Percentiles rank a stretch among this genome's conserved stretches.
Conservation (phyloP, 2,888 invertebrate genomes). For the Oxystoma pomonae region DNA sequence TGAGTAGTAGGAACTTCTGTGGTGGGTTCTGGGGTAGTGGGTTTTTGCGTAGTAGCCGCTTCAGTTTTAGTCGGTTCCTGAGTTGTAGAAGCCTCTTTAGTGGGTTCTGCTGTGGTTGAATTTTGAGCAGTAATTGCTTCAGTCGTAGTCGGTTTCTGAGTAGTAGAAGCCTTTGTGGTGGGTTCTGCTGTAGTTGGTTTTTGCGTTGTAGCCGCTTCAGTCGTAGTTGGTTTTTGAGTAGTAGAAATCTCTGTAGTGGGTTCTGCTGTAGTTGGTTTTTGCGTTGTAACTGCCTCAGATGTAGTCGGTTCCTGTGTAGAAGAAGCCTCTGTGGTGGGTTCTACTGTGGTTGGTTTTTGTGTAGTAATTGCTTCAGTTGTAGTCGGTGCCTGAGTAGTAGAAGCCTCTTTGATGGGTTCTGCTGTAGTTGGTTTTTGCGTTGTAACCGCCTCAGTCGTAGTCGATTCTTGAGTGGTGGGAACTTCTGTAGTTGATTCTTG, state of each 20-base stretch:
- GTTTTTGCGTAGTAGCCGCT: background rate
- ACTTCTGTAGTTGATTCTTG: background rate
- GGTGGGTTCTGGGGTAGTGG: conserved; percentile 10
- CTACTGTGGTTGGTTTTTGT: background rate
- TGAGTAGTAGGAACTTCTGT: conserved; percentile 12
- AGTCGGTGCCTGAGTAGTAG: background rate
- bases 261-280: conserved; percentile 2
- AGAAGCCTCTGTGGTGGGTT: conserved; percentile 11
- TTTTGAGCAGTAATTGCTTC: too few relatives aligned
- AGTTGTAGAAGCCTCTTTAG: conserved; percentile 13
- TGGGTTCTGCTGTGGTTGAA: background rate
- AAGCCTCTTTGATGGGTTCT: background rate
- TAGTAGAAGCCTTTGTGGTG: background rate
- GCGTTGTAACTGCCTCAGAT: background rate
- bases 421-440: background rate
- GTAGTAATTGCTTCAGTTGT: background rate
- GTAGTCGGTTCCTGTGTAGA: conserved; percentile 13
- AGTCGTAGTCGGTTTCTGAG: conserved; percentile 13
- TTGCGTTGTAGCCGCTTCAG: background rate
- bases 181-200: background rate
- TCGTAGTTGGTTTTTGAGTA: background rate
- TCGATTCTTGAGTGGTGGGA: background rate
- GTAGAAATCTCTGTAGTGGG: conserved; percentile 16
- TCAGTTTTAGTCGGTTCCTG: conserved; percentile 7
- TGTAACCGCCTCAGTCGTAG: too few relatives aligned